These are phyloP conservation scores for Odiellus spinosus DNA, from an alignment of 2,888 invertebrate genomes.

Conservation along the genomic window DNA sequence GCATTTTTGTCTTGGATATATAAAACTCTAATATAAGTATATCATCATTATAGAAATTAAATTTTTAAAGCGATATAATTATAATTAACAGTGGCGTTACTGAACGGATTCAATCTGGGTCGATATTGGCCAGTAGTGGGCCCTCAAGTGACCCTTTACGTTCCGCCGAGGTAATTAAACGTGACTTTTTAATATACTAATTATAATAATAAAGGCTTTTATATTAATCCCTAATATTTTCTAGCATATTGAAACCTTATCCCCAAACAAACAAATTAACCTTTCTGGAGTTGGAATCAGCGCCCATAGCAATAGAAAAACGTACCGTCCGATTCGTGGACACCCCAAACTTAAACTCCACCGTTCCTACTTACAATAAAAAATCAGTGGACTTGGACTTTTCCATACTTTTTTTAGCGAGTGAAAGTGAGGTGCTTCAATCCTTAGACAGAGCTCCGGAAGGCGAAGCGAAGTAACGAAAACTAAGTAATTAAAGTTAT, in stretches of 20 bases:
- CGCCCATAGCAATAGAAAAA: neutral
- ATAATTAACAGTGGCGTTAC: constrained; percentile 24
- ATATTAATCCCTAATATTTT: neutral
- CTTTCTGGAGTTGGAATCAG: constrained; percentile 14
- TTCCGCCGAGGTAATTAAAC: constrained; percentile 23
- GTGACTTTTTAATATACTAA: too few species aligned
- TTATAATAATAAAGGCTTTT: too few species aligned
- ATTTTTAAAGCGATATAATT: too few species aligned
- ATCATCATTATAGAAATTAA: too few species aligned
- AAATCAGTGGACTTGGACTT: too few species aligned
- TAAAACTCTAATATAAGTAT: too few species aligned
- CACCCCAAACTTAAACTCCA: neutral
- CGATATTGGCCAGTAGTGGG: constrained; percentile 40
- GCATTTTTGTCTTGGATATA: too few species aligned
- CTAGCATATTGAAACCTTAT: constrained; percentile 3
- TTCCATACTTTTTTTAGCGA: too few species aligned
- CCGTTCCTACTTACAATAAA: neutral
- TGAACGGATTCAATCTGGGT: constrained; percentile 39
- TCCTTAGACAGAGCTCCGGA: too few species aligned
- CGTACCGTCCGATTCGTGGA: neutral
- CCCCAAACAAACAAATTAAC: constrained; percentile 7
- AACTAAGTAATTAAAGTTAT: too few species aligned
- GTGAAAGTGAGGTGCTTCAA: too few species aligned
- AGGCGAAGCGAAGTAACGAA: too few species aligned
- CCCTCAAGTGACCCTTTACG: constrained; percentile 38